phyloP scores from a whole-genome alignment of 2,113 vertebrate genomes.

The Ameiurus melas region DNA sequence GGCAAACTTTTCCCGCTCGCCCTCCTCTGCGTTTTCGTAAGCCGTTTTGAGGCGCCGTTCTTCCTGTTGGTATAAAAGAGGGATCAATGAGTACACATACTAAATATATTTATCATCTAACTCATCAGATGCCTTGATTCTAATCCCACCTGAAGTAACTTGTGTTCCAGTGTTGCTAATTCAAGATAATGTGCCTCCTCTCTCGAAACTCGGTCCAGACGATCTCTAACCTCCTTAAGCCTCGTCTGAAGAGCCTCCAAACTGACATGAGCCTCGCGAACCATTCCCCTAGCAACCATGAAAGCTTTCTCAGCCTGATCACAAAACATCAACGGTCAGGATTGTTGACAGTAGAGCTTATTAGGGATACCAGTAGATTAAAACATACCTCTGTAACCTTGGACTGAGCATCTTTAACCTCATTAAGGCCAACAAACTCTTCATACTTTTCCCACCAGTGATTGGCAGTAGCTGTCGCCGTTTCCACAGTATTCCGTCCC shows the following conservation, averaged over 20 bases:
- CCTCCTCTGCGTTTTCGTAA: conserved; percentile 78
- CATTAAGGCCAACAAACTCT: conserved; percentile 91
- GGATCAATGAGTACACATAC: background rate
- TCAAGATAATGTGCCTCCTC: conserved; percentile 93
- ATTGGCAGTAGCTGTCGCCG: conserved; percentile 67
- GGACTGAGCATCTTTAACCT: conserved; percentile 87
- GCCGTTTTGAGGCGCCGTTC: conserved; percentile 83
- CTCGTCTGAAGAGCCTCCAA: conserved; percentile 82
- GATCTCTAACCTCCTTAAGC: conserved; percentile 89
- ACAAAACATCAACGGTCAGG: background rate
- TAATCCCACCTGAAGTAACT: conserved; percentile 86
- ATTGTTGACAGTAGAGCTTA: background rate
- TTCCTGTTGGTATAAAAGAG: conserved; percentile 73
- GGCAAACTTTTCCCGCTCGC: conserved; percentile 88
- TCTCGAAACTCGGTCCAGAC: conserved; percentile 90
- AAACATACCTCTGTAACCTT: conserved; percentile 86
- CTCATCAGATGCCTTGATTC: background rate
- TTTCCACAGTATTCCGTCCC: conserved; percentile 72
- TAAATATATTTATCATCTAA: background rate
- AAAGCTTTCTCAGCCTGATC: conserved; percentile 89
- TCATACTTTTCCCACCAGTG: conserved; percentile 91
- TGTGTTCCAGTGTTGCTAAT: conserved; percentile 91
- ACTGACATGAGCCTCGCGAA: conserved; percentile 81
- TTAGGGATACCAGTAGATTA: background rate
- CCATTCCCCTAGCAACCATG: conserved; percentile 91